A percentile compares a stretch with the other conserved stretches of the same genome.
These are phyloP conservation scores for Cathartes aura DNA, from an alignment of 2,113 vertebrate species.

Conservation along the genomic window DNA sequence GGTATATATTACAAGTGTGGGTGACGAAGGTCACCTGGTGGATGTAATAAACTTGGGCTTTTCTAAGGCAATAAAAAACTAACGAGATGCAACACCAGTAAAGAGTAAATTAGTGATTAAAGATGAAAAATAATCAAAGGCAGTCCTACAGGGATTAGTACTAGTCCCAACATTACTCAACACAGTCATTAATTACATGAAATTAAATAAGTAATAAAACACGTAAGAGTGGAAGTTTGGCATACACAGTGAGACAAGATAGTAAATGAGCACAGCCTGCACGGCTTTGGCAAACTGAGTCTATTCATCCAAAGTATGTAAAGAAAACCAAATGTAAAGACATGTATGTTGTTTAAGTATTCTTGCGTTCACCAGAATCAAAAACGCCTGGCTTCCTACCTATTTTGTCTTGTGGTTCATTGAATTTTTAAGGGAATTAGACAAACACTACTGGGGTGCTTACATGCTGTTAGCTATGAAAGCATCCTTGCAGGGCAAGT, in stretches of 20 bases:
- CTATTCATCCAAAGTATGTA: background rate
- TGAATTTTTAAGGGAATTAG: background rate
- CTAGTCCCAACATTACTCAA: background rate
- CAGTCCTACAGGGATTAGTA: background rate
- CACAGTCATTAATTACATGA: background rate
- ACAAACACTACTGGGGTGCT: background rate
- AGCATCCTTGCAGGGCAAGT: background rate
- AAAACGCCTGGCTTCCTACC: accelerated
- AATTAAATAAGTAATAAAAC: background rate
- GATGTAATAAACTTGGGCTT: background rate
- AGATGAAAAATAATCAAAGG: background rate
- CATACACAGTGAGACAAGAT: accelerated
- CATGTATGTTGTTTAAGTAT: background rate
- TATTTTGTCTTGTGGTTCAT: background rate
- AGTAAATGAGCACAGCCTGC: background rate
- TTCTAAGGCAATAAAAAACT: background rate
- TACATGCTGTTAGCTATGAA: background rate
- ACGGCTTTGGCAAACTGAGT: background rate
- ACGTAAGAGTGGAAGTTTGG: background rate
- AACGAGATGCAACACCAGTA: background rate
- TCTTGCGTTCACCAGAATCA: background rate
- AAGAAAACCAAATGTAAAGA: background rate
- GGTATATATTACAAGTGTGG: too few relatives aligned
- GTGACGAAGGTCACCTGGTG: background rate
- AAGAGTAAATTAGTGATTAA: background rate